Conservation (phyloP, 2,113 vertebrate genomes). For the Glaucomys volans region DNA sequence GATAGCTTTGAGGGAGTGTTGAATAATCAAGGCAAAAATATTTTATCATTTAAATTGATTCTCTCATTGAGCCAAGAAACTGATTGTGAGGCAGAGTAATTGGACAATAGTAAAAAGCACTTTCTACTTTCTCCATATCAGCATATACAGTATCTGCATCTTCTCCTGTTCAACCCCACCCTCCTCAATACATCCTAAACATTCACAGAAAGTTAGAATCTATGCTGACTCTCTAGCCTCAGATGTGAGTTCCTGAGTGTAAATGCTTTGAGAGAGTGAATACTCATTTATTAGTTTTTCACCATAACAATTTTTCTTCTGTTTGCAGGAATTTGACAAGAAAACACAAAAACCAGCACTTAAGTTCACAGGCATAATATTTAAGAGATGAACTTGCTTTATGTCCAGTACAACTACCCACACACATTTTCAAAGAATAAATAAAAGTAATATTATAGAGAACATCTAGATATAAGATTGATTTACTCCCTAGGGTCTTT, state of each 20-base stretch:
- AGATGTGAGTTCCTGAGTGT: background rate
- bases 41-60: slow-evolving; percentile 35
- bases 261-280: background rate
- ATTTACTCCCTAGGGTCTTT: slow-evolving; percentile 54
- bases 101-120: background rate
- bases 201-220: background rate
- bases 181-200: background rate
- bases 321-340: slow-evolving; percentile 48
- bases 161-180: background rate
- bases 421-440: slow-evolving; percentile 56
- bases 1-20: background rate
- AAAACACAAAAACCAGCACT: slow-evolving; percentile 64
- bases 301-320: slow-evolving; percentile 44
- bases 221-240: background rate
- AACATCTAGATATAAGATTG: slow-evolving; percentile 56
- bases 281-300: slow-evolving; percentile 24
- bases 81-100: background rate
- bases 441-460: slow-evolving; percentile 62
- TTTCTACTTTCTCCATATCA: background rate
- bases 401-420: slow-evolving; percentile 30
- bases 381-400: slow-evolving; percentile 58
- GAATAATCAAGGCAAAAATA: background rate
- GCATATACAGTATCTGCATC: background rate
- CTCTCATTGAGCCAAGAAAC: slow-evolving; percentile 27
- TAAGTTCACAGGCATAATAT: slow-evolving; percentile 48